Conservation (phyloP, 2,888 invertebrate species). For the Linnaemya tessellans region DNA sequence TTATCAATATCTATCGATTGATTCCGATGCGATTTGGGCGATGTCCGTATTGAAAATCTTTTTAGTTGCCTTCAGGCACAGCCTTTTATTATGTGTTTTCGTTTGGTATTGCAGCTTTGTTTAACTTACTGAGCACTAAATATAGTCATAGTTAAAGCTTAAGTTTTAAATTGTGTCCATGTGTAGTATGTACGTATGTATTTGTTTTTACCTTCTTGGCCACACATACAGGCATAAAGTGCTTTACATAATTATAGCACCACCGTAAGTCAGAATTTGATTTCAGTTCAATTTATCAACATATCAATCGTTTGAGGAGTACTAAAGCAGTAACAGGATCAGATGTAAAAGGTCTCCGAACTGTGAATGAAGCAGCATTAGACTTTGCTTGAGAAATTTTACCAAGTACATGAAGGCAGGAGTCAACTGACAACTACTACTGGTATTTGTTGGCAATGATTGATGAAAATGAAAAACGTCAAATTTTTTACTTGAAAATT, state of each 20-base stretch:
- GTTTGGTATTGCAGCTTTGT: slow-evolving; percentile 59
- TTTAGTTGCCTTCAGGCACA: slow-evolving; percentile 60
- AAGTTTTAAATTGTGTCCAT: background rate
- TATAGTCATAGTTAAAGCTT: slow-evolving; percentile 57
- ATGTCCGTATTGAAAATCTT: slow-evolving; percentile 67
- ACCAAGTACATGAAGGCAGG: too few relatives aligned
- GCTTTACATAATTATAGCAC: slow-evolving; percentile 1
- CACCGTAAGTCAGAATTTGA: background rate
- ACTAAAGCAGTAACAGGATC: too few relatives aligned
- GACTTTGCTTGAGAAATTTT: too few relatives aligned
- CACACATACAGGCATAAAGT: background rate
- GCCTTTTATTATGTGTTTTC: slow-evolving; percentile 67
- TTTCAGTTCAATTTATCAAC: too few relatives aligned
- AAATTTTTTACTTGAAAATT: too few relatives aligned
- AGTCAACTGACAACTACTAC: too few relatives aligned
- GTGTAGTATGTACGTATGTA: background rate
- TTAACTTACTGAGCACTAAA: slow-evolving; percentile 13
- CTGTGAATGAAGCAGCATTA: too few relatives aligned
- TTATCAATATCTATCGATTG: background rate
- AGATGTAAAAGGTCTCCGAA: too few relatives aligned
- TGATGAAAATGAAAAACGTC: too few relatives aligned
- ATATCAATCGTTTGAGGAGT: too few relatives aligned
- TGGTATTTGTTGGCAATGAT: too few relatives aligned
- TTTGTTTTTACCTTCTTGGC: slow-evolving; percentile 17
- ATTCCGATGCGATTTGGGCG: slow-evolving; percentile 54